Evolutionary conservation across 2,113 vertebrate genomes (phyloP), one percentile per base, ranked within the genome.

Genomic region (Ailurus styani): DNA sequence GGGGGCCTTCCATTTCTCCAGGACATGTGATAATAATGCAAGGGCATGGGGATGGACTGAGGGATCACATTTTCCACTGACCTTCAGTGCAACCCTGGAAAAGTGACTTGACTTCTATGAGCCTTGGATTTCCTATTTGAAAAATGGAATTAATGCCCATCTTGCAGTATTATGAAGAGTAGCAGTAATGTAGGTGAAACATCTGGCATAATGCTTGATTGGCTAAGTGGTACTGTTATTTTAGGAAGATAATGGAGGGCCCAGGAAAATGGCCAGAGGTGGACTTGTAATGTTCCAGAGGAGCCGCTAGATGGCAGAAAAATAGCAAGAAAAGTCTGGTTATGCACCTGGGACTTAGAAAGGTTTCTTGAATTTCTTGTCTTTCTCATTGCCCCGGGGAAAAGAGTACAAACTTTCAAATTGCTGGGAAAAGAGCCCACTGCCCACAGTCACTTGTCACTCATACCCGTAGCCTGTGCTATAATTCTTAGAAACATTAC

Each of bases 251-350:
- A 13, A 6, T 72, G 47, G 25, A 78, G 45, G 66, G 21, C 12
- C 45, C 34, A 54, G n/a, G 72, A 66, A 92, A 93, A 54, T 62
- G 72, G 34, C 72, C 25, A 7, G 31, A 78, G 34, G 57, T 88
- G 4, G 57, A 20, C 42, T 75, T 96, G 97, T 91, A 93, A 73
- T 98, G 60, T 93, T 55, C 47, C 42, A 52, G 60, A 92, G n/a
- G 8, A 92, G 52, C 96, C 98, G 95, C 97, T 98, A 98, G 98
- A 54, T 97, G 98, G 98, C 97, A 97, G 97, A 93, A 87, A 75
- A 97, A 57, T 60, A 95, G 78, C 90, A 86, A 94, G 90, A 91
- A 95, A 97, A 88, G 57, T 42, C 66, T 90, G 57, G 2, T 89
- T 62, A 29, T n/a, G 7, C 17, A 29, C 64, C 50, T 52, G 81